Conservation (phyloP, 2,888 invertebrate genomes). For the Drosophila kanekoi region DNA sequence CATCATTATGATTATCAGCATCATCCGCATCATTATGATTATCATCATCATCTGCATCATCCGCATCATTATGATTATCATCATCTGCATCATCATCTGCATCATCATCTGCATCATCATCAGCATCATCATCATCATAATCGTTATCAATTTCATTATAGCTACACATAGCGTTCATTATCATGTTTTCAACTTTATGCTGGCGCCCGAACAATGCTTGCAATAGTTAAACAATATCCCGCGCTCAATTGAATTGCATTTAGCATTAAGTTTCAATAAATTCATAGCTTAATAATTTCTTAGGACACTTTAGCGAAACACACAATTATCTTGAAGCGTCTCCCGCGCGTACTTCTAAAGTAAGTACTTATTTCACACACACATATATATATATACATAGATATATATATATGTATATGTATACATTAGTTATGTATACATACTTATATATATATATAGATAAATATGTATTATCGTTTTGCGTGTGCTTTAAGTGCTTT, state of each 20-base stretch:
- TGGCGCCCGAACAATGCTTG: constrained; percentile 12
- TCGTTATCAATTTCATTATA: constrained; percentile 39
- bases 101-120: constrained; percentile 20
- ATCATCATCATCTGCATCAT: constrained; percentile 33
- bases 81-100: constrained; percentile 39
- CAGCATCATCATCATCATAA: constrained; percentile 17
- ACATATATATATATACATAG: constrained; percentile 5
- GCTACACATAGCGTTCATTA: constrained; percentile 38
- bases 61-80: constrained; percentile 45
- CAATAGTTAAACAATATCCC: constrained; percentile 16
- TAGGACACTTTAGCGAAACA: constrained; percentile 59
- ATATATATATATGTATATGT: constrained; percentile 8
- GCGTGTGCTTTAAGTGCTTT: constrained; percentile 33
- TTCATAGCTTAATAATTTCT: constrained; percentile 60
- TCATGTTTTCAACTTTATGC: constrained; percentile 24
- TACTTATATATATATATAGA: constrained; percentile 3
- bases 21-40: no score
- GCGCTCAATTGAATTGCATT: constrained; percentile 6
- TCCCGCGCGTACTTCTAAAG: constrained; percentile 13
- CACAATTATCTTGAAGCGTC: constrained; percentile 38
- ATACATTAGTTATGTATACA: background rate
- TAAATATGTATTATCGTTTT: constrained; percentile 10
- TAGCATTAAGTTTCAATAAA: constrained; percentile 35
- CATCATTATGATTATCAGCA: constrained; percentile 54
- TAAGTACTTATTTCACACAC: constrained; percentile 15